A percentile compares a stretch with the other conserved stretches of the same genome.
phyloP scores from a whole-genome alignment of 2,113 vertebrate genomes.

The Pycnonotus jocosus region DNA sequence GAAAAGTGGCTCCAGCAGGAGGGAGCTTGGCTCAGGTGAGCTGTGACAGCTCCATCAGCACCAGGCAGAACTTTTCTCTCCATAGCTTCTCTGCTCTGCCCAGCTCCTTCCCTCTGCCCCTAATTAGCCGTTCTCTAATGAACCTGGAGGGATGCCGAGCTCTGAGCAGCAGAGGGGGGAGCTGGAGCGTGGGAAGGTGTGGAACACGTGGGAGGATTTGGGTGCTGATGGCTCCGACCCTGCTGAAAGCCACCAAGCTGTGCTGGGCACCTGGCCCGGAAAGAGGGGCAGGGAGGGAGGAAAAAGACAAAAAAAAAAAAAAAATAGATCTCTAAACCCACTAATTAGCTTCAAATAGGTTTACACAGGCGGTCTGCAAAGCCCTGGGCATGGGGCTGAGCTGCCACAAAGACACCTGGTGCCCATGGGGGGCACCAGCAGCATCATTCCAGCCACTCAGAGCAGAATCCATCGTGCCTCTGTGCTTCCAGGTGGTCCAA shows the following conservation, averaged over 20 bases:
- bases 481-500: neutral
- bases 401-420: neutral
- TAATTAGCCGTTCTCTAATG: neutral
- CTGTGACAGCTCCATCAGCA: neutral
- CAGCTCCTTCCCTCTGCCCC: neutral
- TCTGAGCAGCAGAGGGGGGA: neutral
- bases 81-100: neutral
- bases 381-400: neutral
- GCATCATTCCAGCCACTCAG: neutral
- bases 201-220: neutral
- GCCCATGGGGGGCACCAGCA: neutral
- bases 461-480: neutral
- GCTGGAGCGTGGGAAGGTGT: neutral
- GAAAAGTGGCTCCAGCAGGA: neutral
- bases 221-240: neutral
- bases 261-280: neutral
- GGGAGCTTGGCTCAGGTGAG: neutral
- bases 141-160: neutral
- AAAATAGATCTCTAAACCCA: neutral
- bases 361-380: neutral
- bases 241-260: neutral
- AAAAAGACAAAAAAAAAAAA: neutral
- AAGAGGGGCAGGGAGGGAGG: neutral
- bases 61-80: rapidly evolving
- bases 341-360: neutral